Conservation (phyloP, 1,140 invertebrate genomes). For the Fopius arisanus region DNA sequence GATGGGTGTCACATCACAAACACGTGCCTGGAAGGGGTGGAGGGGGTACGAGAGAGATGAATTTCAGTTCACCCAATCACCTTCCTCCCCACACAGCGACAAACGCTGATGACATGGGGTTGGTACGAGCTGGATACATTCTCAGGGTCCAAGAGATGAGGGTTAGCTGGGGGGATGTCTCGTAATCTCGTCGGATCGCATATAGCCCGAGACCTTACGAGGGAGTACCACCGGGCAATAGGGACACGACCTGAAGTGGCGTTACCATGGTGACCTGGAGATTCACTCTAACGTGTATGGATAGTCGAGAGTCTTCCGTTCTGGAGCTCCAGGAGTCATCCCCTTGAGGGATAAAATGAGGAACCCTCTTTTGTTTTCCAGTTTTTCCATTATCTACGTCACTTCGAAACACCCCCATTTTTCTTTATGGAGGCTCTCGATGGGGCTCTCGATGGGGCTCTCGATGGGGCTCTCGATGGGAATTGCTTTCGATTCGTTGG, state of each 20-base stretch:
- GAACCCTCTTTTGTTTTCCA: not conserved
- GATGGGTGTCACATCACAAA: not conserved
- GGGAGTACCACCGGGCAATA: slow-evolving; percentile 12
- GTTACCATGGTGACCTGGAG: slow-evolving; percentile 26
- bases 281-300: not conserved
- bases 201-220: slow-evolving; percentile 31
- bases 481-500: too few relatives aligned
- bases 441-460: too few relatives aligned
- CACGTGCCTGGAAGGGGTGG: not conserved
- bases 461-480: too few relatives aligned
- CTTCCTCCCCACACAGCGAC: not conserved
- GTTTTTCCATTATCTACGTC: not conserved
- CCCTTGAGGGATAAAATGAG: not conserved
- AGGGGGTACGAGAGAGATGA: not conserved
- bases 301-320: not conserved
- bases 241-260: slow-evolving; percentile 23
- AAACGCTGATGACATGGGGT: not conserved
- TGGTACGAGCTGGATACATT: not conserved
- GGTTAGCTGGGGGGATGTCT: slow-evolving; percentile 31
- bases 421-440: too few relatives aligned
- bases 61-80: not conserved
- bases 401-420: not conserved
- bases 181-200: slow-evolving; percentile 38
- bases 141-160: slow-evolving; percentile 23
- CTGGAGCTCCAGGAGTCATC: not conserved